These are phyloP conservation scores for Eucriotettix oculatus DNA, from an alignment of 2,888 invertebrate species.

Conservation along the genomic window DNA sequence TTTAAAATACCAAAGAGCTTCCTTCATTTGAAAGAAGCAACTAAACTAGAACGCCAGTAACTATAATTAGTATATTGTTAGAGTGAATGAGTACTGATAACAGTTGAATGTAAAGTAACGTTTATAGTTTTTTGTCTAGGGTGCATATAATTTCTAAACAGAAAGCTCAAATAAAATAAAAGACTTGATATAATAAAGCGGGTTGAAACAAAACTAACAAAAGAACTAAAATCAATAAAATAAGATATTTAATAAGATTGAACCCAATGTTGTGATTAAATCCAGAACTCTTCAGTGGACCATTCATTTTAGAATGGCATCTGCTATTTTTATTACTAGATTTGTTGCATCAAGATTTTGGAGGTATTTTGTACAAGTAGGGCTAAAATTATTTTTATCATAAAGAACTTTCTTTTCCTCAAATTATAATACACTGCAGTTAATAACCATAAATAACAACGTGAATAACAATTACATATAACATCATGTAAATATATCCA, in stretches of 20 bases:
- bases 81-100: conserved; percentile 8
- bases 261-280: background rate
- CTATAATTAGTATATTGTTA: conserved; percentile 3
- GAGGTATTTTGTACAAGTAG: no score
- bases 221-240: conserved; percentile 4
- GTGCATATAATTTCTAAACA: conserved; percentile 1
- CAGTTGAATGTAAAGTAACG: conserved; percentile 7
- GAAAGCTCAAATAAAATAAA: conserved; percentile 11
- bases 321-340: background rate
- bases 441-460: background rate
- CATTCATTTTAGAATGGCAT: background rate
- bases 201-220: conserved; percentile 10
- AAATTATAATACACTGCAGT: background rate
- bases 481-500: no score
- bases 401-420: background rate
- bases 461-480: background rate
- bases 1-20: conserved; percentile 9
- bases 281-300: background rate
- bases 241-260: conserved; percentile 1
- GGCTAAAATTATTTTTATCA: background rate
- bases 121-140: conserved; percentile 9
- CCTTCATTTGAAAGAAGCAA: conserved; percentile 7
- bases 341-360: no score
- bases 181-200: conserved; percentile 12
- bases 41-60: conserved; percentile 4